Percentiles rank a stretch among this genome's conserved stretches.
phyloP scores from a whole-genome alignment of 37 sponge, comb jelly and placozoan species.

The Bolinopsis microptera region DNA sequence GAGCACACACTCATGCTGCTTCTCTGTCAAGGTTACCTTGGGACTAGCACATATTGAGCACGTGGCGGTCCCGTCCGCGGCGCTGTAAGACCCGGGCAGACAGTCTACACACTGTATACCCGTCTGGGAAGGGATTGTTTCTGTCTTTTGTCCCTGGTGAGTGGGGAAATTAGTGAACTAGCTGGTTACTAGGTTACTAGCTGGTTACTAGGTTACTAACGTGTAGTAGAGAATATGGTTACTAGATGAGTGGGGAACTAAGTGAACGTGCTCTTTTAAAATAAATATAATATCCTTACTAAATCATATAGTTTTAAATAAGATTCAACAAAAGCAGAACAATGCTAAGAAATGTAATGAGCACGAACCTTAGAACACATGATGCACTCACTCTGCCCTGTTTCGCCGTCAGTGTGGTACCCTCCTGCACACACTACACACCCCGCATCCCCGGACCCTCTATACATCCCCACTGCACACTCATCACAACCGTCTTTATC shows the following conservation, averaged over 20 bases:
- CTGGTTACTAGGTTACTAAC: too few species aligned
- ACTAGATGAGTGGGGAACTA: too few species aligned
- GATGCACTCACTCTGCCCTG: background rate
- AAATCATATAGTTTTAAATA: too few species aligned
- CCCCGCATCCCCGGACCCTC: background rate
- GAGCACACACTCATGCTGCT: too few species aligned
- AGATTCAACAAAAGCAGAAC: too few species aligned
- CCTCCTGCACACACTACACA: background rate
- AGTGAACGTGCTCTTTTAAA: too few species aligned
- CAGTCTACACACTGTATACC: slow-evolving; percentile 10
- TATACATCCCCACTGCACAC: background rate
- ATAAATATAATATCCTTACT: too few species aligned
- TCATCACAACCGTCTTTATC: background rate
- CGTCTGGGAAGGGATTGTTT: background rate
- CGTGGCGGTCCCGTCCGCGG: background rate
- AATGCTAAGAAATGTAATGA: too few species aligned
- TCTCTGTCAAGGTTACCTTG: background rate
- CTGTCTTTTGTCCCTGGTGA: background rate
- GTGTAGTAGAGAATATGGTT: too few species aligned
- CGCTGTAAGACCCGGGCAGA: background rate
- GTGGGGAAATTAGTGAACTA: too few species aligned
- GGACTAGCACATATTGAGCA: background rate
- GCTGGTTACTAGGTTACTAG: too few species aligned
- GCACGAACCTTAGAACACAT: background rate
- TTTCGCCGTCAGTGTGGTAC: background rate